Evolutionary conservation across 2,797 vertebrate genomes (phyloP).

Genomic region (Anguilla obscura): DNA sequence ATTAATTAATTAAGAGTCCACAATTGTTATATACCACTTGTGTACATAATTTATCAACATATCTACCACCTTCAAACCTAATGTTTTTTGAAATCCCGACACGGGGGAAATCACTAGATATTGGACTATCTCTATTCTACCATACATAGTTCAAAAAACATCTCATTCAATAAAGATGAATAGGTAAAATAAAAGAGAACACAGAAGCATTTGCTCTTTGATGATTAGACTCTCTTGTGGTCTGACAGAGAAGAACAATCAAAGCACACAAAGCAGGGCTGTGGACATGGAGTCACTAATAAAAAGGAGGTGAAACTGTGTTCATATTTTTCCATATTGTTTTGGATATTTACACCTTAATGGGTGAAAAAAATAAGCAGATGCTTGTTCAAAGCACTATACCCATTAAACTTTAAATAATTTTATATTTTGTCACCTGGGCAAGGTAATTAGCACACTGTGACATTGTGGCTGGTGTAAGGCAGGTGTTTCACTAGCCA

Average conservation of each 20-base stretch:
- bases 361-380: not conserved
- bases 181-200: conserved; percentile 47
- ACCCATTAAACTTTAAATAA: not conserved
- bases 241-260: conserved; percentile 19
- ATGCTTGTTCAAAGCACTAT: not conserved
- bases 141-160: conserved; percentile 36
- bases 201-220: conserved; percentile 29
- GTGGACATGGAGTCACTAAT: conserved; percentile 20
- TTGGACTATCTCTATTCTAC: not conserved
- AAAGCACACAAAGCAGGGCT: not conserved
- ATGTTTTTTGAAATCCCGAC: conserved; percentile 43
- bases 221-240: conserved; percentile 14
- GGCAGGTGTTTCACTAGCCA: not conserved
- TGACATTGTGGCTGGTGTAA: not conserved
- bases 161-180: conserved; percentile 47
- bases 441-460: not conserved
- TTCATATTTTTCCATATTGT: not conserved
- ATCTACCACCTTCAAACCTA: conserved; percentile 37
- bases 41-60: conserved; percentile 59
- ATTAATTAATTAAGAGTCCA: conserved; percentile 58
- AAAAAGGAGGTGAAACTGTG: conserved; percentile 20
- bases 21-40: conserved; percentile 28
- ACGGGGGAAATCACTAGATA: conserved; percentile 35
- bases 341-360: conserved; percentile 4
- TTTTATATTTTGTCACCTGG: not conserved